Percentiles rank a stretch among this genome's conserved stretches.
Conservation (phyloP, 2,888 invertebrate genomes). For the Monopis laevigella region DNA sequence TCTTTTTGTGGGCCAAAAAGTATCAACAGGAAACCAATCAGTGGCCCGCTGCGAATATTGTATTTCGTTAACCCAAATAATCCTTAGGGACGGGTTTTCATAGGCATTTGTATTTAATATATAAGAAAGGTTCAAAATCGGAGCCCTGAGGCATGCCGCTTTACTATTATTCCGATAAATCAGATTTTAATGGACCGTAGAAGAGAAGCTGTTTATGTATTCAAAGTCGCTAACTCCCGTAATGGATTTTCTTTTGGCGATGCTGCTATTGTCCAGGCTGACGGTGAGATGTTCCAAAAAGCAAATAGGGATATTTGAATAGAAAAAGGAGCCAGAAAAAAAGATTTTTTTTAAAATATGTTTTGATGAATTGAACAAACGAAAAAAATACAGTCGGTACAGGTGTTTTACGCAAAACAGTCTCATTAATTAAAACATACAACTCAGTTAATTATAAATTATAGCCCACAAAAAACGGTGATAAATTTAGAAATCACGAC, state of each 20-base stretch:
- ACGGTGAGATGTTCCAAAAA: too few species aligned
- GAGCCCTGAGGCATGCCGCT: slow-evolving; percentile 9
- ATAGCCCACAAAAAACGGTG: too few species aligned
- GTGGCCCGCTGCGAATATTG: slow-evolving; percentile 13
- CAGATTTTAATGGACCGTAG: slow-evolving; percentile 9
- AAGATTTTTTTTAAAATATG: too few species aligned
- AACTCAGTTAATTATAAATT: too few species aligned
- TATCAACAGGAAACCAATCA: slow-evolving; percentile 14
- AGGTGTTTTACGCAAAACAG: too few species aligned
- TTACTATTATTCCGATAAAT: slow-evolving; percentile 11
- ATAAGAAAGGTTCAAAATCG: slow-evolving; percentile 2
- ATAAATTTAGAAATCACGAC: too few species aligned
- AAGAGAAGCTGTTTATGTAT: slow-evolving; percentile 7
- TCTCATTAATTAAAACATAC: too few species aligned
- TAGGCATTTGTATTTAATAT: slow-evolving; percentile 10
- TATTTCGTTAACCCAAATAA: slow-evolving; percentile 13
- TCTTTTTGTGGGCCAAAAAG: slow-evolving; percentile 10
- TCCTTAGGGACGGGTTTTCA: slow-evolving; percentile 8
- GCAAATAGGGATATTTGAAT: too few species aligned
- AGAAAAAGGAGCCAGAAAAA: too few species aligned
- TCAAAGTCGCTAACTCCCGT: slow-evolving; percentile 9
- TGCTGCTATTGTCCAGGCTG: slow-evolving; percentile 3
- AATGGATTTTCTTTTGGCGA: slow-evolving; percentile 9
- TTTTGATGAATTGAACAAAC: too few species aligned
- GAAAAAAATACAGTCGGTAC: too few species aligned